Evolutionary conservation across 2,888 invertebrate species (phyloP).

Genomic region (Drosophila sordidula): DNA sequence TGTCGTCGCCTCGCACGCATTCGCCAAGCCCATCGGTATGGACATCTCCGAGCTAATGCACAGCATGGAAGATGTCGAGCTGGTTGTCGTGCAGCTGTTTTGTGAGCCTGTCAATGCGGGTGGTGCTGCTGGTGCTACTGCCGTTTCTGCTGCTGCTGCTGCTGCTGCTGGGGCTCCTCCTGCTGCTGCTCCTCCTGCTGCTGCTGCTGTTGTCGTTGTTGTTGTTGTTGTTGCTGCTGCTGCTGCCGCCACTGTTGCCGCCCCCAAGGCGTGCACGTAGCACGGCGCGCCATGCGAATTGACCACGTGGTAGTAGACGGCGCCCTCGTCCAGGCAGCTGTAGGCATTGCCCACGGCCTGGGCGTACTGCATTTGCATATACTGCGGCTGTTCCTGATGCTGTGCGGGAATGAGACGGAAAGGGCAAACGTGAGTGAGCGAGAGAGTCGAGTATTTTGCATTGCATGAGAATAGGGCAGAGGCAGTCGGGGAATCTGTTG

Average conservation of each 20-base stretch:
- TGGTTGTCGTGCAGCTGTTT: constrained; percentile 26
- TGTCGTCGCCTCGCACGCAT: constrained; percentile 73
- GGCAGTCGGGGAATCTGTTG: too few relatives aligned
- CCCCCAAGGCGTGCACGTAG: constrained; percentile 15
- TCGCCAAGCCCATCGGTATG: constrained; percentile 80
- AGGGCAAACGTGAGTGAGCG: neutral
- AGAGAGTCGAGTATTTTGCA: neutral
- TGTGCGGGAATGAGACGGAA: neutral
- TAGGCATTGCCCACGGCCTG: constrained; percentile 42
- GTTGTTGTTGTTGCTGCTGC: neutral
- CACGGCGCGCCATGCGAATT: constrained; percentile 32
- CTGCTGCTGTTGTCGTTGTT: neutral
- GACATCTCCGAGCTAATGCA: constrained; percentile 84
- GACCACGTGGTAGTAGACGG: constrained; percentile 62
- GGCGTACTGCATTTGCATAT: constrained; percentile 60
- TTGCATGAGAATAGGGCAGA: too few relatives aligned
- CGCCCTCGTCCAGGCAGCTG: constrained; percentile 55
- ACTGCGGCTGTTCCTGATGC: constrained; percentile 7
- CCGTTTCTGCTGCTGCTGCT: neutral
- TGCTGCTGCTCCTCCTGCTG: too few relatives aligned
- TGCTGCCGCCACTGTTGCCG: constrained; percentile 15
- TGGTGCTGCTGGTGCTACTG: neutral
- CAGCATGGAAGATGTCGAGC: constrained; percentile 75
- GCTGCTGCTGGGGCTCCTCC: neutral
- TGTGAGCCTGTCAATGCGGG: neutral